These are phyloP conservation scores for Petrolisthes manimaculis DNA, from an alignment of 2,888 invertebrate species.

Conservation along the genomic window DNA sequence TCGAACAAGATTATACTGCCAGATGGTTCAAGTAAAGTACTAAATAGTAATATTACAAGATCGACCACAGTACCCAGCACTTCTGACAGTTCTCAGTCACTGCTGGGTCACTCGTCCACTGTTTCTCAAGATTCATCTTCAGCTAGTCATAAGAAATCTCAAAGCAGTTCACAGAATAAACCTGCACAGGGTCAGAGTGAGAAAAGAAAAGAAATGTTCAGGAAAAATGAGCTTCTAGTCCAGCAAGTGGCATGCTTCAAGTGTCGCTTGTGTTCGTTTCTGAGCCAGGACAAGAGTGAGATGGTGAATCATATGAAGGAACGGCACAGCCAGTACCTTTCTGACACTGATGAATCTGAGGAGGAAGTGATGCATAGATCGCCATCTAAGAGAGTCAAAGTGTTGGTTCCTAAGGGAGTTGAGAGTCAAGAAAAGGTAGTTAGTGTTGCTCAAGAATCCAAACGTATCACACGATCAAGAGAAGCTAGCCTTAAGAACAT, in stretches of 20 bases:
- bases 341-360: conserved; percentile 47
- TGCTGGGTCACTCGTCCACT: neutral
- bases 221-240: conserved; percentile 52
- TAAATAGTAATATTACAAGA: conserved; percentile 19
- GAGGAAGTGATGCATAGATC: conserved; percentile 34
- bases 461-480: neutral
- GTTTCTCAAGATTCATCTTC: conserved; percentile 11
- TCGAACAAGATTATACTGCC: conserved; percentile 15
- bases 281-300: conserved; percentile 52
- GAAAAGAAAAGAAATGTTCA: conserved; percentile 50
- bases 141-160: conserved; percentile 22
- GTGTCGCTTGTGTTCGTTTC: conserved; percentile 58
- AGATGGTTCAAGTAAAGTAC: conserved; percentile 18
- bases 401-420: conserved; percentile 30
- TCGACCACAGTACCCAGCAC: neutral
- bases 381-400: conserved; percentile 46
- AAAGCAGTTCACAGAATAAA: conserved; percentile 18
- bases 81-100: conserved; percentile 20
- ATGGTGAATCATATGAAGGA: conserved; percentile 61
- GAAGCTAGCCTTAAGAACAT: neutral
- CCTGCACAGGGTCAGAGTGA: conserved; percentile 13
- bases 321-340: conserved; percentile 43
- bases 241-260: conserved; percentile 64
- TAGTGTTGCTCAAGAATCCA: neutral
- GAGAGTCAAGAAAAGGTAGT: conserved; percentile 7